Percentiles rank a stretch among this genome's conserved stretches.
These are phyloP conservation scores for Eretmochelys imbricata DNA, from an alignment of 2,113 vertebrate genomes.

Conservation along the genomic window DNA sequence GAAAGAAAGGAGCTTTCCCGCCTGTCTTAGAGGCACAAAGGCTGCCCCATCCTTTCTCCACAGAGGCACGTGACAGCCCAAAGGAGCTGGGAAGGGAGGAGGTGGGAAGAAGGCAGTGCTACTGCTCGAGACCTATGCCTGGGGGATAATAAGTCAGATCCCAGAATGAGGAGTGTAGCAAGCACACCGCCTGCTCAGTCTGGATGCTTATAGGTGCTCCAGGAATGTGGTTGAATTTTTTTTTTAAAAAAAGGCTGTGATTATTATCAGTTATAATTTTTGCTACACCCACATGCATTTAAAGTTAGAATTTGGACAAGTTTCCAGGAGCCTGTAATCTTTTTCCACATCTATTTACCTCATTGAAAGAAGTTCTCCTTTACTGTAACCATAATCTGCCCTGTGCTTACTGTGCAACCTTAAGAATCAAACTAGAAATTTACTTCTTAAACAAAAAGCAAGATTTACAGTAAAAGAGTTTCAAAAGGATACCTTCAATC, in stretches of 20 bases:
- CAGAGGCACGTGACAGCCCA: neutral
- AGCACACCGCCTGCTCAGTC: neutral
- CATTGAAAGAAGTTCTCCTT: neutral
- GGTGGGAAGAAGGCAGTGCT: neutral
- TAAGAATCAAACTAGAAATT: neutral
- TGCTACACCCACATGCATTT: neutral
- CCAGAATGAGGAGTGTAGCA: neutral
- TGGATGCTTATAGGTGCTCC: neutral
- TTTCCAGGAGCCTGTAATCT: neutral
- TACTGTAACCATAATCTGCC: neutral
- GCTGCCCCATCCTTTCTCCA: neutral
- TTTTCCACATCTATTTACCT: neutral
- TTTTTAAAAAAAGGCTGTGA: neutral
- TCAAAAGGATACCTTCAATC: constrained; percentile 73
- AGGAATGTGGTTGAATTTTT: neutral
- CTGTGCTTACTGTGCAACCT: neutral
- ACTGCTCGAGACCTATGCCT: neutral
- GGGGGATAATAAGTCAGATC: neutral
- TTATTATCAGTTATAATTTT: neutral
- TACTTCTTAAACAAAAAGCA: neutral
- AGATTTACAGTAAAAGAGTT: neutral
- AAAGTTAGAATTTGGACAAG: neutral
- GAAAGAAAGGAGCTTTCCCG: neutral
- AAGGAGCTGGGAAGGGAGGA: neutral
- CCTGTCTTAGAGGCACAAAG: neutral